These are phyloP conservation scores for Erythrocercus mccallii DNA, from an alignment of 2,113 vertebrate genomes.

Conservation along the genomic window DNA sequence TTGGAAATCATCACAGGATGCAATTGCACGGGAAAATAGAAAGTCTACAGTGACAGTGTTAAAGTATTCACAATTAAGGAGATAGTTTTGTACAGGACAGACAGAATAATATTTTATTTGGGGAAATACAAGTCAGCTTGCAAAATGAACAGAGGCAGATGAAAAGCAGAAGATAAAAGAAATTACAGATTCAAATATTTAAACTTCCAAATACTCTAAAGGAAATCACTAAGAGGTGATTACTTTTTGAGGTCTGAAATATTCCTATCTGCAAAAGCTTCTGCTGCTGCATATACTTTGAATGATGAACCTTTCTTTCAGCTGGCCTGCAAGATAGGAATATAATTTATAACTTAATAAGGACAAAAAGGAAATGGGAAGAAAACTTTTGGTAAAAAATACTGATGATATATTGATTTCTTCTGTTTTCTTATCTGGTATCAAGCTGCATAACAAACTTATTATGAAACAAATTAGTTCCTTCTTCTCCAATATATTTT, in stretches of 20 bases:
- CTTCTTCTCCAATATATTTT: neutral
- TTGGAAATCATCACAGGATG: conserved; percentile 48
- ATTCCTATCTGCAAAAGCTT: neutral
- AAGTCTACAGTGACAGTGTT: conserved; percentile 21
- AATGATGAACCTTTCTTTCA: neutral
- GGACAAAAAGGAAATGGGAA: neutral
- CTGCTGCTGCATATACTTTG: neutral
- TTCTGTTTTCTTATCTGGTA: neutral
- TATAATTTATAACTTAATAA: neutral
- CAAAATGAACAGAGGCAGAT: neutral
- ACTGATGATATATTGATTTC: neutral
- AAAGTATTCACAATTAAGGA: conserved; percentile 45
- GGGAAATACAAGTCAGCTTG: neutral
- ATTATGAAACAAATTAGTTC: neutral
- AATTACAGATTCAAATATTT: neutral
- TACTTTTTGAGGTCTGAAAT: neutral
- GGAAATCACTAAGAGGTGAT: neutral
- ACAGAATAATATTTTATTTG: neutral
- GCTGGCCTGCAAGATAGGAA: neutral
- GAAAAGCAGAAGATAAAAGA: neutral
- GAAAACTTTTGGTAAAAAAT: neutral
- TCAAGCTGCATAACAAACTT: neutral
- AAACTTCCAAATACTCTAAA: neutral
- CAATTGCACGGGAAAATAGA: conserved; percentile 23
- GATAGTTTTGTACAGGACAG: neutral